Percentiles rank a stretch among this genome's conserved stretches.
phyloP scores from a whole-genome alignment of 2,113 vertebrate species.

The Mesembrinibis cayennensis region DNA sequence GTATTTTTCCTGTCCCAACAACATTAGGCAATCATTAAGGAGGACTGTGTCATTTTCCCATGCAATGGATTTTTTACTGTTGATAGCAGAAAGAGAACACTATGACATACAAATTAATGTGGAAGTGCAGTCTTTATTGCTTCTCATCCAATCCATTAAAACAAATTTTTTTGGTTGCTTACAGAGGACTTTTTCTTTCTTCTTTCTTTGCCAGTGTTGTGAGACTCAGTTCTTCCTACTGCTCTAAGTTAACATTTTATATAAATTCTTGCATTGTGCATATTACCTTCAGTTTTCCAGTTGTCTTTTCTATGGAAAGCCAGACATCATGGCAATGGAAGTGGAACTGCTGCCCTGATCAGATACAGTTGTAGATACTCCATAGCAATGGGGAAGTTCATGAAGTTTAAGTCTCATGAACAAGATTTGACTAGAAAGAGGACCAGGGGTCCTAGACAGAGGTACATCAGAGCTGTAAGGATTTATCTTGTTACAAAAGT shows the following conservation, averaged over 20 bases:
- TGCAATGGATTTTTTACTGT: not conserved
- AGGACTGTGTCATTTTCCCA: not conserved
- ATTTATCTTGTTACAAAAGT: not conserved
- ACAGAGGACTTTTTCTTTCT: not conserved
- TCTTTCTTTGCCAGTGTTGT: not conserved
- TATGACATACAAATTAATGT: not conserved
- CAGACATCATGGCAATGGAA: not conserved
- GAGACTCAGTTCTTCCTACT: not conserved
- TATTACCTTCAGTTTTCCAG: not conserved
- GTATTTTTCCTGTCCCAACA: not conserved
- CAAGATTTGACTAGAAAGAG: not conserved
- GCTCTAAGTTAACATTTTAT: not conserved
- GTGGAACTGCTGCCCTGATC: not conserved
- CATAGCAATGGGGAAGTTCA: not conserved
- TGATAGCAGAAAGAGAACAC: not conserved
- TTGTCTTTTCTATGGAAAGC: not conserved
- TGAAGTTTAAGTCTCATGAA: not conserved
- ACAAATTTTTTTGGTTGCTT: accelerated
- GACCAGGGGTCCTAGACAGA: not conserved
- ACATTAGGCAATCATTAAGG: not conserved
- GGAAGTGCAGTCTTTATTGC: not conserved
- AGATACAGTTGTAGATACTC: not conserved
- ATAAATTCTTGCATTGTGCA: not conserved
- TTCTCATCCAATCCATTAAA: not conserved
- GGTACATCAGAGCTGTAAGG: not conserved